Evolutionary conservation across 1,140 invertebrate species (phyloP).

Genomic region (Leptopilina boulardi): DNA sequence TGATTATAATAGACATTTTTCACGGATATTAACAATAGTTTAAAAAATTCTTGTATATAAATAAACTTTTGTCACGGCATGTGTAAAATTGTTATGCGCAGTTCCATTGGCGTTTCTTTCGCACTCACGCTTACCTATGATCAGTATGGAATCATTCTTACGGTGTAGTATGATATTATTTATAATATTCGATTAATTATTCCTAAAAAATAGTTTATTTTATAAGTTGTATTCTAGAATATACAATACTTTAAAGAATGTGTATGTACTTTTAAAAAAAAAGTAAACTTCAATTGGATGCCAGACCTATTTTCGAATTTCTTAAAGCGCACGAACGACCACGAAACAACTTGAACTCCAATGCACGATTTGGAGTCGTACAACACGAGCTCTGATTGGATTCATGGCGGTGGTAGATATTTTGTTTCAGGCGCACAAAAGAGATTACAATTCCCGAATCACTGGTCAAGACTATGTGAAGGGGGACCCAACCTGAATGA

Average conservation of each 20-base stretch:
- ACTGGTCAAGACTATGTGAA: slow-evolving; percentile 49
- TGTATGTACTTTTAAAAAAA: background rate
- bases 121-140: too few relatives aligned
- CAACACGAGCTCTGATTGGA: slow-evolving; percentile 40
- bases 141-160: too few relatives aligned
- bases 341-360: slow-evolving; percentile 49
- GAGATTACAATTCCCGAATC: slow-evolving; percentile 68
- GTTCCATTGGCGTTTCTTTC: too few relatives aligned
- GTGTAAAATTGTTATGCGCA: too few relatives aligned
- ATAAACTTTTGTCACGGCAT: too few relatives aligned
- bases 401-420: slow-evolving; percentile 49
- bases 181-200: too few relatives aligned
- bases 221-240: background rate
- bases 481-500: slow-evolving; percentile 21
- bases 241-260: background rate
- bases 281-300: background rate
- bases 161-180: too few relatives aligned
- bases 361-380: slow-evolving; percentile 2
- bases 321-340: slow-evolving; percentile 45
- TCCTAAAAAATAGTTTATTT: background rate
- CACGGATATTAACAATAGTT: too few relatives aligned
- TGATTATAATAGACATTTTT: too few relatives aligned
- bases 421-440: slow-evolving; percentile 65
- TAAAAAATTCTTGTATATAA: too few relatives aligned
- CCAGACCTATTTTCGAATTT: slow-evolving; percentile 43